A percentile compares a stretch with the other conserved stretches of the same genome.
These are phyloP conservation scores for Conchocele bisecta DNA, from an alignment of 2,888 invertebrate species.

Conservation along the genomic window DNA sequence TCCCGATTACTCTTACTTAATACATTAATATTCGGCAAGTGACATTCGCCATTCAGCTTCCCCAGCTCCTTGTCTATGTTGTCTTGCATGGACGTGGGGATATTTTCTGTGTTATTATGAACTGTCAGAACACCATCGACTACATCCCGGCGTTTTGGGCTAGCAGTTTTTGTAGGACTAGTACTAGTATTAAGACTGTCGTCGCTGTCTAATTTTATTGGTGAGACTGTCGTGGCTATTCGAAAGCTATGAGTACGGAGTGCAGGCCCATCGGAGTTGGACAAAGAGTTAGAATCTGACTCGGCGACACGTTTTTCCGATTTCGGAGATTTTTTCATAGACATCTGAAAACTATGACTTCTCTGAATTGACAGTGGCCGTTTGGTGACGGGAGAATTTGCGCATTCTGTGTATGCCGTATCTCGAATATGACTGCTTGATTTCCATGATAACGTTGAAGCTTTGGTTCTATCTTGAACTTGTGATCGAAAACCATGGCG, in stretches of 20 bases:
- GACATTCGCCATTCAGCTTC: constrained; percentile 3
- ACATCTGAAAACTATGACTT: constrained; percentile 72
- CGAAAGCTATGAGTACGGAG: constrained; percentile 73
- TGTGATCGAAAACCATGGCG: constrained; percentile 14
- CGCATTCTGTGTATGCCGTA: too few species aligned
- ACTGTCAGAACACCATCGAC: constrained; percentile 15
- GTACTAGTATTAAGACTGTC: constrained; percentile 29
- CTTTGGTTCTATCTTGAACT: neutral
- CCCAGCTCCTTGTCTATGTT: constrained; percentile 40
- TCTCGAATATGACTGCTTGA: too few species aligned
- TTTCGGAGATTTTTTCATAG: too few species aligned
- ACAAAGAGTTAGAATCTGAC: too few species aligned
- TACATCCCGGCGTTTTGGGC: neutral
- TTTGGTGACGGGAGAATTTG: too few species aligned
- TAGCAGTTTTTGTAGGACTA: neutral
- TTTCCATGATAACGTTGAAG: neutral
- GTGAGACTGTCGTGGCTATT: constrained; percentile 68
- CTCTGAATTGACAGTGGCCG: constrained; percentile 42
- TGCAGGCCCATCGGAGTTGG: constrained; percentile 42
- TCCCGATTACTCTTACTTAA: constrained; percentile 10
- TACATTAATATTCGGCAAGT: too few species aligned
- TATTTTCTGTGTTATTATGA: constrained; percentile 31
- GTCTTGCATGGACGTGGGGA: constrained; percentile 37
- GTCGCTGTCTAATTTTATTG: constrained; percentile 63
- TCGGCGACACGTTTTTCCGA: too few species aligned